Percentiles rank a stretch among this genome's conserved stretches.
These are phyloP conservation scores for Labeo catla DNA, from an alignment of 2,113 vertebrate genomes.

Conservation along the genomic window DNA sequence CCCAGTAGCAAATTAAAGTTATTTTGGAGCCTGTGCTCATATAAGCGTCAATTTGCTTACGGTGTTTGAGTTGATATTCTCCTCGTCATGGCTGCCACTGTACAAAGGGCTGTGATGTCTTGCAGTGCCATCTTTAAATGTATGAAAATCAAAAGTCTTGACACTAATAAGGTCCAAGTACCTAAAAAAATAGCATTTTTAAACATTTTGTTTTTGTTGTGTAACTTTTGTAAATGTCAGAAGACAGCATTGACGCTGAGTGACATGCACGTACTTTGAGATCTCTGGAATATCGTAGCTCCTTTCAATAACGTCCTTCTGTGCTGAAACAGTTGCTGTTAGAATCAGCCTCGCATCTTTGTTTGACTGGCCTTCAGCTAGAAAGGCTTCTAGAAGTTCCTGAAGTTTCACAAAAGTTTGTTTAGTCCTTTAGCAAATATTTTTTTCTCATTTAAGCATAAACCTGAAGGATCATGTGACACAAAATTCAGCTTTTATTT, in stretches of 20 bases:
- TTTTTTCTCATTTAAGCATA: neutral
- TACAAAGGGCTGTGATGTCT: constrained; percentile 74
- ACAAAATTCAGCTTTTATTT: too few relatives aligned
- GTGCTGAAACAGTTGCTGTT: constrained; percentile 63
- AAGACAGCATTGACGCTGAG: neutral
- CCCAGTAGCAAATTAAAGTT: neutral
- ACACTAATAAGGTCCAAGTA: constrained; percentile 77
- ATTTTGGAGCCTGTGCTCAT: neutral
- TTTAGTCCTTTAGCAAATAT: neutral
- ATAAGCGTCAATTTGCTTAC: constrained; percentile 8
- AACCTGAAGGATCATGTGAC: too few relatives aligned
- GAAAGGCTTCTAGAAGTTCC: constrained; percentile 72
- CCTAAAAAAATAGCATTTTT: constrained; percentile 55
- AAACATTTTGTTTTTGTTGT: neutral
- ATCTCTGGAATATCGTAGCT: constrained; percentile 69
- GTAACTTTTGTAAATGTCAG: neutral
- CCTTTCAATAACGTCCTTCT: constrained; percentile 43
- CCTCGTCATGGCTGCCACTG: constrained; percentile 62
- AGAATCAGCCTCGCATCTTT: constrained; percentile 62
- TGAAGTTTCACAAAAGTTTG: constrained; percentile 41
- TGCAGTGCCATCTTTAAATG: constrained; percentile 66
- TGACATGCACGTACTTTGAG: constrained; percentile 63
- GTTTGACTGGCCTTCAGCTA: constrained; percentile 58
- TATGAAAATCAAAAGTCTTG: constrained; percentile 73
- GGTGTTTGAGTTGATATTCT: constrained; percentile 52